These are phyloP conservation scores for Sesamia nonagrioides DNA, from an alignment of 1,140 invertebrate species.

Conservation along the genomic window DNA sequence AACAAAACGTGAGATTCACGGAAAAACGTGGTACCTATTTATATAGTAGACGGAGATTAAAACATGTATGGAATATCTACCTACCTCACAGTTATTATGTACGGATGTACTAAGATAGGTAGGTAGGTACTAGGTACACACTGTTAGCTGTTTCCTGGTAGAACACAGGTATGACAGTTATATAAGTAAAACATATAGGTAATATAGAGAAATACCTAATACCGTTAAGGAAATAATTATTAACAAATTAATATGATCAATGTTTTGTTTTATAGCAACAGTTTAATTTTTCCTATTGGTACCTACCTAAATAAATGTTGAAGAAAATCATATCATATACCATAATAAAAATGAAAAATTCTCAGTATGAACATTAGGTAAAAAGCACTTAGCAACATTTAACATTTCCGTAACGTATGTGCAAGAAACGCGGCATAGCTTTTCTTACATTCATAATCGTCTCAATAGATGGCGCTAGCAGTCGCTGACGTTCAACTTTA, in stretches of 20 bases:
- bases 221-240: not conserved
- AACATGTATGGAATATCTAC: too few relatives aligned
- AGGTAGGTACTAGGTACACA: too few relatives aligned
- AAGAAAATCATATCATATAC: too few relatives aligned
- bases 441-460: not conserved
- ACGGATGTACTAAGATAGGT: too few relatives aligned
- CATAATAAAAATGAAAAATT: too few relatives aligned
- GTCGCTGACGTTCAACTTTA: not conserved
- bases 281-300: too few relatives aligned
- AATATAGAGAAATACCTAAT: not conserved
- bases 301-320: too few relatives aligned
- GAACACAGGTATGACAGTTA: not conserved
- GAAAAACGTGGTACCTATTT: too few relatives aligned
- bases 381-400: not conserved
- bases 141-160: not conserved
- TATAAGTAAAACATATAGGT: not conserved
- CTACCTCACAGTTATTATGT: too few relatives aligned
- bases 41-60: too few relatives aligned
- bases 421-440: not conserved
- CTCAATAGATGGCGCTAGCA: slow-evolving; percentile 42
- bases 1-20: not conserved
- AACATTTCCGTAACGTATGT: not conserved
- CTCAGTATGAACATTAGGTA: not conserved
- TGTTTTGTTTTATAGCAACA: too few relatives aligned
- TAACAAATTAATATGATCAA: too few relatives aligned